Evolutionary conservation across 2,113 vertebrate genomes (phyloP), one percentile per base, ranked within the genome.

Genomic region (Channa argus): DNA sequence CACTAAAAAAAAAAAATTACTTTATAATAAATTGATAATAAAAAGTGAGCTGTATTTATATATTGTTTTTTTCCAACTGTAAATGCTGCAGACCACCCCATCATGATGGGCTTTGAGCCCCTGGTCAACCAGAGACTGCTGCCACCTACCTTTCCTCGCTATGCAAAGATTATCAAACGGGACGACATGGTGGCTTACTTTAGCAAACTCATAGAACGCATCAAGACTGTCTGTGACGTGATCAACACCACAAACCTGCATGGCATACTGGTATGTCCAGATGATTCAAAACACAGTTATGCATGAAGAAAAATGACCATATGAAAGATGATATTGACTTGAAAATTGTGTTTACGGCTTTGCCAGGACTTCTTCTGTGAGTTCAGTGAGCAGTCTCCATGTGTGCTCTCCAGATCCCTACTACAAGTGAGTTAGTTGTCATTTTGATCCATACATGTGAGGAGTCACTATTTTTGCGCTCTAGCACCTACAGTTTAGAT

Each of bases 51-150:
- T 13, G 4, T 56, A n/a, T 52, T 67, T 36, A 43, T 14, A 0
- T 59, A 1, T 46, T 38, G 9, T 39, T 10, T 68, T 63, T 24
- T 4, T 24, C 3, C 53, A 5, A 11, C 36, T 64, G 36, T 75
- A 44, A 10, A 2, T 68, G 34, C 74, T 74, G 66, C 92, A 99
- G 98, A 99, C 94, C 98, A 99, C 80, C 97, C 98, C 36, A 98
- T 99, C 89, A 99, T 99, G 98, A 99, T 99, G 98, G 98, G 98
- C 10, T 99, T 99, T 90, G 98, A 99, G 76, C 98, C 98, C 0
- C 94, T 99, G 62, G 98, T 99, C 81, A 99, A 99, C 92, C 98
- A 99, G 93, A 95, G 98, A 58, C 91, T 99, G 70, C 95, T 99
- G 75, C 98, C 98, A 2, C 98, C 98, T 5, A 99, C 98, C 24